phyloP scores from a whole-genome alignment of 2,888 invertebrate genomes.

The Metallyticus violacea region DNA sequence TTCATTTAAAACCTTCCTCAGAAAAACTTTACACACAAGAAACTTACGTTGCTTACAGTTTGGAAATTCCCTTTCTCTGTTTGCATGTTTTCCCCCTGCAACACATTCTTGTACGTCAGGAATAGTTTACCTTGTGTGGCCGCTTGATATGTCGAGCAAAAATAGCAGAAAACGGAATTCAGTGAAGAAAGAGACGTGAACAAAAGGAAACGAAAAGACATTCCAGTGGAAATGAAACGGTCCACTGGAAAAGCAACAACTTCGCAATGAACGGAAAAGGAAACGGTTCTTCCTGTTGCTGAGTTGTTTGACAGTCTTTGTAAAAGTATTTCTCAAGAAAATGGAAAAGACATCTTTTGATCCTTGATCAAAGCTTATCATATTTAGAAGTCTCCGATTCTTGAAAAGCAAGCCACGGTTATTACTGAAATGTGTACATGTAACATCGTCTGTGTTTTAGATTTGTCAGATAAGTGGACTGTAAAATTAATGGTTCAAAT shows the following conservation, averaged over 20 bases:
- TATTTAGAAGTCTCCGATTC: not conserved
- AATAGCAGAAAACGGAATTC: too few relatives aligned
- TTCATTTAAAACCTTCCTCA: too few relatives aligned
- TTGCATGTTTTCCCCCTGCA: too few relatives aligned
- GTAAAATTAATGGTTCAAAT: too few relatives aligned
- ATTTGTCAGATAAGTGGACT: too few relatives aligned
- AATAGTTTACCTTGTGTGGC: not conserved
- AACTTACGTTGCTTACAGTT: too few relatives aligned
- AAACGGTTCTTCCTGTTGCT: not conserved
- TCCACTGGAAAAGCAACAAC: not conserved
- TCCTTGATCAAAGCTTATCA: not conserved
- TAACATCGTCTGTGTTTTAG: too few relatives aligned
- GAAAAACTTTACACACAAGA: too few relatives aligned
- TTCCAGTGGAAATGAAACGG: not conserved
- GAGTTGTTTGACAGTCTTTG: not conserved
- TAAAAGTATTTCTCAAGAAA: not conserved
- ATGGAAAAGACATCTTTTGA: not conserved
- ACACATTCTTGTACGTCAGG: not conserved
- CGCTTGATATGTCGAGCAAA: not conserved
- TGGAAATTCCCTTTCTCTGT: too few relatives aligned
- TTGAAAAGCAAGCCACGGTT: not conserved
- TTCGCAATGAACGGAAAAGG: not conserved
- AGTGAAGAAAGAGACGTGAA: not conserved
- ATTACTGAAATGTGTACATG: too few relatives aligned
- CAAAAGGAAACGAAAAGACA: not conserved